Evolutionary conservation across 2,888 invertebrate genomes (phyloP).

Genomic region (Athalia circularis): DNA sequence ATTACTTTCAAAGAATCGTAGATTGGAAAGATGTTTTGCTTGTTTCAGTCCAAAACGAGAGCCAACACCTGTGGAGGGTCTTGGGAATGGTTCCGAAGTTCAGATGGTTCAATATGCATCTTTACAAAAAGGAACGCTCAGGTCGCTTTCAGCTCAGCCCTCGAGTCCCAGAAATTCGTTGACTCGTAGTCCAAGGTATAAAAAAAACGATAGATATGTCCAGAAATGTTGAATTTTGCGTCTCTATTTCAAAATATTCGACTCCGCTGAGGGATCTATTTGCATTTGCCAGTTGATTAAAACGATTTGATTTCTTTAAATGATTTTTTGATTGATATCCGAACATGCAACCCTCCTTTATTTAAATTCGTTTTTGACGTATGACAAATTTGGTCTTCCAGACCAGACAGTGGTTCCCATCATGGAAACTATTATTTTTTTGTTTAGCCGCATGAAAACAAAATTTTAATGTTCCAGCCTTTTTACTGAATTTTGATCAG

Average conservation of each 20-base stretch:
- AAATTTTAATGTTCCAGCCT: too few relatives aligned
- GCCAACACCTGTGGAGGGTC: constrained; percentile 70
- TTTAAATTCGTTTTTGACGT: background rate
- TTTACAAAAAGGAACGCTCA: constrained; percentile 78
- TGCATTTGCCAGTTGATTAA: too few relatives aligned
- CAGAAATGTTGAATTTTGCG: background rate
- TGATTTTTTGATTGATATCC: too few relatives aligned
- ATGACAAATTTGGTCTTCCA: background rate
- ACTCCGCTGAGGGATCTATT: background rate
- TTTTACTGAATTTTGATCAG: too few relatives aligned
- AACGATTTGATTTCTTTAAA: too few relatives aligned
- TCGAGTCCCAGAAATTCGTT: constrained; percentile 67
- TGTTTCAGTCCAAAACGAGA: constrained; percentile 71
- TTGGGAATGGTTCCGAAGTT: constrained; percentile 72
- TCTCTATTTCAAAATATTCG: background rate
- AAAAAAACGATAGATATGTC: background rate
- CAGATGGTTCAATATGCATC: constrained; percentile 81
- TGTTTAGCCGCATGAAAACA: too few relatives aligned
- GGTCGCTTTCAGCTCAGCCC: constrained; percentile 77
- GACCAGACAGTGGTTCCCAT: constrained; percentile 40
- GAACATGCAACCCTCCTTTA: too few relatives aligned
- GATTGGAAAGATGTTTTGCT: constrained; percentile 43
- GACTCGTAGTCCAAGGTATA: constrained; percentile 67
- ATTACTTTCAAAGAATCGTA: background rate
- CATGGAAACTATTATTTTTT: too few relatives aligned